Conservation (phyloP, 2,113 vertebrate species). For the rat (Rattus norvegicus) region GRCr8 NC_086023.1:144358501-144359000, state of each 20-base stretch:
- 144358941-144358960: conserved; percentile 43
- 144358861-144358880: background rate
- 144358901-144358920: conserved; percentile 37
- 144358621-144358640: conserved; percentile 65
- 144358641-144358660: conserved; percentile 18
- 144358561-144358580: conserved; percentile 63
- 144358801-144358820: background rate
- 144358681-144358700: background rate
- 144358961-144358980: background rate
- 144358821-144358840: background rate
- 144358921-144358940: conserved; percentile 11
- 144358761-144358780: background rate
- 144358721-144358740: background rate
- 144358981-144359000: background rate
- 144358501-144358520: conserved; percentile 80
- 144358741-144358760: background rate
- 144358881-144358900: conserved; percentile 36
- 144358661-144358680: conserved; percentile 18
- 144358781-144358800: background rate
- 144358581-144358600: conserved; percentile 66
- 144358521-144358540: conserved; percentile 76
- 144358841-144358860: background rate
- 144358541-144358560: conserved; percentile 67
- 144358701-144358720: background rate
- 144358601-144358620: conserved; percentile 59